Evolutionary conservation across 2,888 invertebrate genomes (phyloP).

Genomic region (Papilio protenor): DNA sequence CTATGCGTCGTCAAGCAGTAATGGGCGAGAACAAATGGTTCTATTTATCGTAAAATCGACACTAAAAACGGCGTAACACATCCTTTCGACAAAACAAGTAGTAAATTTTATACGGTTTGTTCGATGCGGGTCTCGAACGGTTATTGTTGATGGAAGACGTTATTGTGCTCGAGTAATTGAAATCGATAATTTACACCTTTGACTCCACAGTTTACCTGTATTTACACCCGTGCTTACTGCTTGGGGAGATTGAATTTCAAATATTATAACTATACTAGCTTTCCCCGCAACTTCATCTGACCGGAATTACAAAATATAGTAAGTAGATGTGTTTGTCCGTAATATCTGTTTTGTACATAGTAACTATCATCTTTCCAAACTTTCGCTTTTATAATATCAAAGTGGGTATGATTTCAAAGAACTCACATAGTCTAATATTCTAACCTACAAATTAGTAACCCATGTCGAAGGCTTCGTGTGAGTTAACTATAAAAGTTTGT

Average conservation of each 20-base stretch:
- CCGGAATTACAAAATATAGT: too few species aligned
- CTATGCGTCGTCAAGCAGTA: constrained; percentile 70
- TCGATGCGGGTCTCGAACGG: constrained; percentile 49
- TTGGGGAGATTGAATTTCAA: not conserved
- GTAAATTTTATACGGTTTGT: constrained; percentile 63
- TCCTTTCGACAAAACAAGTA: constrained; percentile 68
- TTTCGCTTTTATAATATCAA: too few species aligned
- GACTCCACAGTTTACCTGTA: constrained; percentile 7
- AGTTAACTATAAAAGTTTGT: too few species aligned
- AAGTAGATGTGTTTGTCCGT: too few species aligned
- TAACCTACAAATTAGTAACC: too few species aligned
- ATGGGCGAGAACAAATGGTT: constrained; percentile 72
- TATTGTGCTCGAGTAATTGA: constrained; percentile 41
- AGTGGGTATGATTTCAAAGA: too few species aligned
- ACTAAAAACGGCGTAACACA: constrained; percentile 75
- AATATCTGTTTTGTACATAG: too few species aligned
- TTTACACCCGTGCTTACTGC: not conserved
- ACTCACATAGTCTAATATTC: too few species aligned
- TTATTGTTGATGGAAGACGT: constrained; percentile 41
- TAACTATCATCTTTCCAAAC: too few species aligned
- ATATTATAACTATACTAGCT: not conserved
- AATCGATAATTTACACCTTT: constrained; percentile 40
- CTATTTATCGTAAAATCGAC: constrained; percentile 80
- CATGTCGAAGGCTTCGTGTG: too few species aligned
- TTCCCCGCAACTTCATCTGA: too few species aligned